phyloP scores from a whole-genome alignment of 1,140 invertebrate genomes.

The Saccostrea echinata region DNA sequence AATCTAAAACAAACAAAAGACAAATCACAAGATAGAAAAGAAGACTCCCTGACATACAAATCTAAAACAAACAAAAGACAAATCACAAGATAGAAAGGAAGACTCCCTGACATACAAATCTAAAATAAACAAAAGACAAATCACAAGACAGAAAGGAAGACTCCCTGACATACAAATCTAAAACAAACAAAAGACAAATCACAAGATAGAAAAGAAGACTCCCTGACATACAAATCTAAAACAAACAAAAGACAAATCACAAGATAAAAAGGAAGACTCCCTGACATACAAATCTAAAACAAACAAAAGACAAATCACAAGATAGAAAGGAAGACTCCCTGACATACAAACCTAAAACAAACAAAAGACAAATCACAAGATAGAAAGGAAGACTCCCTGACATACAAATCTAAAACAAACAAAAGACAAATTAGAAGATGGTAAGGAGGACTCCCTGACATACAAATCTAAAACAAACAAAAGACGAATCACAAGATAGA shows the following conservation, averaged over 20 bases:
- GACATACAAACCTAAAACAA: neutral
- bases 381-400: neutral
- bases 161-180: neutral
- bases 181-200: neutral
- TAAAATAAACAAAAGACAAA: neutral
- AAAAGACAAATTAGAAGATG: neutral
- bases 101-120: neutral
- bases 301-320: neutral
- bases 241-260: neutral
- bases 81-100: constrained; percentile 6
- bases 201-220: neutral
- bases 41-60: neutral
- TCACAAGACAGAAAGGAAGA: constrained; percentile 11
- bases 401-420: constrained; percentile 3
- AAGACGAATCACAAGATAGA: neutral
- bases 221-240: neutral
- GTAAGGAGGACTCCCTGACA: neutral
- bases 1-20: neutral
- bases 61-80: neutral
- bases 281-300: constrained; percentile 1
- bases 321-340: neutral
- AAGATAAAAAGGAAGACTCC: neutral
- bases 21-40: neutral
- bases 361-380: neutral
- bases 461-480: constrained; percentile 5